Evolutionary conservation across 2,888 invertebrate species (phyloP), one percentile per base, ranked within the genome.

Genomic region (Rhingia rostrata): DNA sequence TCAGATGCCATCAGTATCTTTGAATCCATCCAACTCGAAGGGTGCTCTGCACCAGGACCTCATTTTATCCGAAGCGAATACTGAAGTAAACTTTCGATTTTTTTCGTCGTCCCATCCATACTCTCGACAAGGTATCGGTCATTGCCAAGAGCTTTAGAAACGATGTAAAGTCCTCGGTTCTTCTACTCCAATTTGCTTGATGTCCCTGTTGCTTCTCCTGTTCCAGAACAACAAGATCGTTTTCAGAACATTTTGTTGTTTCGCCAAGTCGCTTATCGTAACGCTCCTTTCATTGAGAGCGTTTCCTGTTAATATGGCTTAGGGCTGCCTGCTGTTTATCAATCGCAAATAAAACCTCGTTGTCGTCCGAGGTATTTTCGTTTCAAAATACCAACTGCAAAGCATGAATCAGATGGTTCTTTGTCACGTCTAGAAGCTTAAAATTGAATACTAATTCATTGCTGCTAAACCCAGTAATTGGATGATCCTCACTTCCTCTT

Each of bases 11-110:
- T 61, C n/a, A 37, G 33, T 51, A 33, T 53, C 35, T 4, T 35
- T 49, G 10, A 58, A 9, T 9, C 39, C 41, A 51, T 22, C 37
- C 12, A 32, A 2, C 7, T 56, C 30, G 14, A 51, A 61, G 10
- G 47, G 43, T 33, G 32, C 9, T 45, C 86, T 88, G 88, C 88
- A 66, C 86, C 64, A 87, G 87, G 86, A 88, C 12, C 54, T 54
- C 37, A 67, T 32, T 43, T 43, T 67, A 54, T 54, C 63, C 47
- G 63, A 63, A 47, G 12, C 47, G 14, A 35, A 37, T 5, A 63
- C 63, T 14, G 63, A 35, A 9, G 32, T 43, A 4, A 60, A 60
- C 33, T 22, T 60, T 33, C 39, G 39, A 6, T 39, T 39, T 39
- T 58, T 14, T 58, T 41, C 43, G 58, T 6, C 2, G 10, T 41